Percentiles rank a stretch among this genome's conserved stretches.
Evolutionary conservation across 2,113 vertebrate genomes (phyloP).

Genomic region (Silurus glanis): DNA sequence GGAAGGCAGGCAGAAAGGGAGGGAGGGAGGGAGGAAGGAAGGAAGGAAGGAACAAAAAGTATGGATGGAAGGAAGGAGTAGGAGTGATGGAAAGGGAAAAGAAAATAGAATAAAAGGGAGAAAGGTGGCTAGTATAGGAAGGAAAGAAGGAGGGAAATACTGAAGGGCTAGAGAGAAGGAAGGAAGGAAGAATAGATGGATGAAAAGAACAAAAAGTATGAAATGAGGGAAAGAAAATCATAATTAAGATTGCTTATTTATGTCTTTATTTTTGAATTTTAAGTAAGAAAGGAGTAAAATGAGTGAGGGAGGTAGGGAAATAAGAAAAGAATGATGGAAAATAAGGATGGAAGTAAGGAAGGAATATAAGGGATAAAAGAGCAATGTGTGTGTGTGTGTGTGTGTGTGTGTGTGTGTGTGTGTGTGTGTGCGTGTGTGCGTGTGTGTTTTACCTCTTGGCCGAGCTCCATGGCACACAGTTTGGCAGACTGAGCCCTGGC

Average conservation of each 20-base stretch:
- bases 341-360: neutral
- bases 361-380: neutral
- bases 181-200: neutral
- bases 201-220: neutral
- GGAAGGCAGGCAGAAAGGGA: neutral
- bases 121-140: too few relatives aligned
- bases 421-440: neutral
- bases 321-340: constrained; percentile 13
- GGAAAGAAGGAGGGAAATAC: neutral
- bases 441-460: constrained; percentile 86
- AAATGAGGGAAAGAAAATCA: neutral
- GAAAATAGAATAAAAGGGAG: neutral
- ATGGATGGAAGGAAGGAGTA: neutral
- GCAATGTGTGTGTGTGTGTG: constrained; percentile 47
- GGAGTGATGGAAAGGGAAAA: neutral
- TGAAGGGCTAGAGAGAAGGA: neutral
- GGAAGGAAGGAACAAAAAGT: neutral
- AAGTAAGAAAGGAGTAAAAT: neutral
- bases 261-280: too few relatives aligned
- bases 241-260: too few relatives aligned
- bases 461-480: constrained; percentile 97
- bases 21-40: neutral
- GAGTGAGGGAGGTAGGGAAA: neutral
- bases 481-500: constrained; percentile 97
- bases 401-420: neutral